A percentile compares a stretch with the other conserved stretches of the same genome.
phyloP scores from a whole-genome alignment of 2,888 invertebrate species.

The Herminia tarsipennalis region DNA sequence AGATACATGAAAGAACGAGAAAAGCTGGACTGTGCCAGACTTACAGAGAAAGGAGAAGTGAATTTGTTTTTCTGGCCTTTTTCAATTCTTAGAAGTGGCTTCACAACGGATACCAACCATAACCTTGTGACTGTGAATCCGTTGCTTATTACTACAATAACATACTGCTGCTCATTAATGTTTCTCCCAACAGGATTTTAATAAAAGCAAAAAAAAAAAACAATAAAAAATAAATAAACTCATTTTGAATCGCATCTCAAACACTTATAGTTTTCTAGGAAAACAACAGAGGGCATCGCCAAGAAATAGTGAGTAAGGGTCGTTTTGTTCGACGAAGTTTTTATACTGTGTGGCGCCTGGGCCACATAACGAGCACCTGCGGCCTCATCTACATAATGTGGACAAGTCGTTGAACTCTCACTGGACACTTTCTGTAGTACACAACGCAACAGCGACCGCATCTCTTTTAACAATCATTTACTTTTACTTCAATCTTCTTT shows the following conservation, averaged over 20 bases:
- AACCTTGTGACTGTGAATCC: too few relatives aligned
- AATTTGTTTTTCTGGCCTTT: too few relatives aligned
- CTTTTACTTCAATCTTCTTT: background rate
- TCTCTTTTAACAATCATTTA: conserved; percentile 2
- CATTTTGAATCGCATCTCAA: conserved; percentile 22
- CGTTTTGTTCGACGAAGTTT: conserved; percentile 76
- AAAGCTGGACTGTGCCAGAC: too few relatives aligned
- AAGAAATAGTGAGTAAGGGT: conserved; percentile 75
- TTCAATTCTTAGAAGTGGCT: too few relatives aligned
- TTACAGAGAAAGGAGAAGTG: too few relatives aligned
- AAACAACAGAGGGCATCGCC: conserved; percentile 50
- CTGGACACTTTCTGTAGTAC: conserved; percentile 64
- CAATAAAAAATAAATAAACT: too few relatives aligned
- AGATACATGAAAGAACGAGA: too few relatives aligned
- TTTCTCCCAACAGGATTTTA: too few relatives aligned
- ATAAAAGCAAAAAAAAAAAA: too few relatives aligned
- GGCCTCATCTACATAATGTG: conserved; percentile 83
- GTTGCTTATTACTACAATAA: too few relatives aligned
- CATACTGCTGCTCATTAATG: too few relatives aligned
- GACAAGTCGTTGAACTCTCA: conserved; percentile 75
- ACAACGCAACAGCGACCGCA: conserved; percentile 18
- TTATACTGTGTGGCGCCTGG: conserved; percentile 70
- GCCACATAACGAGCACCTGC: conserved; percentile 81
- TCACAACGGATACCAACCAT: too few relatives aligned
- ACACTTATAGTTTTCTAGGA: conserved; percentile 31